A percentile compares a stretch with the other conserved stretches of the same genome.
Evolutionary conservation across 2,113 vertebrate species (phyloP).

Genomic region (Etheostoma cragini): DNA sequence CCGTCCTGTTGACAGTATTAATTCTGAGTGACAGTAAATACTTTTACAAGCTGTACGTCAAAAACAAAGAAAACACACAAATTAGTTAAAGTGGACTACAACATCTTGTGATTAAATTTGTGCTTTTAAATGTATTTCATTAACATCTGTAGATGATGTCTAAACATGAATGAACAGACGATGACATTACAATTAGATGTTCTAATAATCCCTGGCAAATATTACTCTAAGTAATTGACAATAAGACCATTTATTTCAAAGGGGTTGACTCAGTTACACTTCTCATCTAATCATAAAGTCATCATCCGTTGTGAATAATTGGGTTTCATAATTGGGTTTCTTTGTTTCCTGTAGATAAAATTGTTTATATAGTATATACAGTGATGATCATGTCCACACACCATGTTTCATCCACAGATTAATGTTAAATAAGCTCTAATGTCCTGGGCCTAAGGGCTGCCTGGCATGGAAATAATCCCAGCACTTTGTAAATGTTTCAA

Average conservation of each 20-base stretch:
- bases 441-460: slow-evolving; percentile 13
- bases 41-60: slow-evolving; percentile 12
- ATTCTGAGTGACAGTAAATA: not conserved
- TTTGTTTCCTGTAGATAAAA: slow-evolving; percentile 21
- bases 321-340: not conserved
- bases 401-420: slow-evolving; percentile 7
- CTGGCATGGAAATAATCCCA: slow-evolving; percentile 57
- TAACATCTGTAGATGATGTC: slow-evolving; percentile 34
- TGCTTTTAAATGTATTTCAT: slow-evolving; percentile 53
- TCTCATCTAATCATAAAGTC: slow-evolving; percentile 11
- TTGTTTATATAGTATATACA: slow-evolving; percentile 2
- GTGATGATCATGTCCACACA: slow-evolving; percentile 15
- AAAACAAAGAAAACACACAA: not conserved
- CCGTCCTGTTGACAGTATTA: not conserved
- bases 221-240: slow-evolving; percentile 14
- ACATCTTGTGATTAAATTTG: slow-evolving; percentile 26
- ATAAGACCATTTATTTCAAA: slow-evolving; percentile 11
- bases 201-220: slow-evolving; percentile 8
- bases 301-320: not conserved
- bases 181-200: slow-evolving; percentile 35
- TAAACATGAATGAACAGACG: slow-evolving; percentile 35
- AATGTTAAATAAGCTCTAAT: slow-evolving; percentile 31
- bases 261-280: not conserved
- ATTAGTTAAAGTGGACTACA: slow-evolving; percentile 12
- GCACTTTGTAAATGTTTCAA: slow-evolving; percentile 70